Percentiles rank a stretch among this genome's conserved stretches.
Evolutionary conservation across 64 coral and sea anemone genomes (phyloP).

Genomic region (Dendrophyllia cribrosa): DNA sequence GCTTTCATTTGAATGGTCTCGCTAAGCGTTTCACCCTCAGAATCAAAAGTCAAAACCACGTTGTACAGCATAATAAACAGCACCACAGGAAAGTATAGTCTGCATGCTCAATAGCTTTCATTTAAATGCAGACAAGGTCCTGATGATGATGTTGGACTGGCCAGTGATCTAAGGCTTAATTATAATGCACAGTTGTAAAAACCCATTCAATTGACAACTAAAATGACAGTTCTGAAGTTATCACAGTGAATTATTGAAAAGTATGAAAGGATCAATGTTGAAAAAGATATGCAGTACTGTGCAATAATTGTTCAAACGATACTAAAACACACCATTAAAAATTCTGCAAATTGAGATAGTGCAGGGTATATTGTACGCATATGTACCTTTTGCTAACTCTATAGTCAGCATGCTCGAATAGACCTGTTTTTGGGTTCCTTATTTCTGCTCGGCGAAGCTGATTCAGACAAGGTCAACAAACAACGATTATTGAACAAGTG

Average conservation of each 20-base stretch:
- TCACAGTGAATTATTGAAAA: background rate
- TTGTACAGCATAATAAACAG: too few species aligned
- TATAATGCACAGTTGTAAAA: background rate
- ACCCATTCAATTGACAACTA: constrained; percentile 14
- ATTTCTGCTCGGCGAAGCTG: constrained; percentile 72
- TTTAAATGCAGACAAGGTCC: too few species aligned
- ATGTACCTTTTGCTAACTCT: constrained; percentile 82
- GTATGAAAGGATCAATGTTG: background rate
- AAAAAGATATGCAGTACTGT: background rate
- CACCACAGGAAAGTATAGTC: too few species aligned
- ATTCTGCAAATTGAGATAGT: too few species aligned
- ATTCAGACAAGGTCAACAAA: constrained; percentile 20
- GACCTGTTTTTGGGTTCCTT: constrained; percentile 51
- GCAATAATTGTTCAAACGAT: too few species aligned
- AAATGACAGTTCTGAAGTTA: constrained; percentile 33
- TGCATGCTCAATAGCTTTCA: too few species aligned
- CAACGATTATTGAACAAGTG: background rate
- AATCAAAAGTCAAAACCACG: too few species aligned
- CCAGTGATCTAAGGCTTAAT: too few species aligned
- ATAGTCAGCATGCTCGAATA: constrained; percentile 58
- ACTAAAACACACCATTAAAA: too few species aligned
- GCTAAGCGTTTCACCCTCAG: too few species aligned
- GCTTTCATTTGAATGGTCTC: too few species aligned
- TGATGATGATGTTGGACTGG: too few species aligned
- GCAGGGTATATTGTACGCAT: background rate